phyloP scores from a whole-genome alignment of 2,888 invertebrate genomes.

The Sthenelais limicola region DNA sequence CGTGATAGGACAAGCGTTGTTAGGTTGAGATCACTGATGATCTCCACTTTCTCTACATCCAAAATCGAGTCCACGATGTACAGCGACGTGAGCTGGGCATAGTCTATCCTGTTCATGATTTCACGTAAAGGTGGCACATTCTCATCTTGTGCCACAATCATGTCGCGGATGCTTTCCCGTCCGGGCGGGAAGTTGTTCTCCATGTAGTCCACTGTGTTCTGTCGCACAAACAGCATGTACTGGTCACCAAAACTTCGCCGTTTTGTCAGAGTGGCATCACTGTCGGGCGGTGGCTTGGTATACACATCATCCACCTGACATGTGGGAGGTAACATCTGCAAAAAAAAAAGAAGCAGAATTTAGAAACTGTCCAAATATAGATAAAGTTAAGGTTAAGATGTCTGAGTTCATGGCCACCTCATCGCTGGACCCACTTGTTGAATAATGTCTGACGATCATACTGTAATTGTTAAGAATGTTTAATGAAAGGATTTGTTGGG shows the following conservation, averaged over 20 bases:
- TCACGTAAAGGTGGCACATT: constrained; percentile 51
- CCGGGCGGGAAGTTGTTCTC: constrained; percentile 52
- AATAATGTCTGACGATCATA: too few species aligned
- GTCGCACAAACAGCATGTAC: constrained; percentile 54
- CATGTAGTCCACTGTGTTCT: constrained; percentile 54
- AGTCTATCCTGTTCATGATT: constrained; percentile 51
- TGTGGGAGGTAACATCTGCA: constrained; percentile 55
- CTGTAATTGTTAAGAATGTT: too few species aligned
- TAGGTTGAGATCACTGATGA: constrained; percentile 48
- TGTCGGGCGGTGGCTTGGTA: constrained; percentile 48
- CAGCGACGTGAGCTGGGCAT: constrained; percentile 48
- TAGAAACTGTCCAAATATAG: not conserved
- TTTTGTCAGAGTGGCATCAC: constrained; percentile 52
- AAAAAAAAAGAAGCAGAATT: too few species aligned
- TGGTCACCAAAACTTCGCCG: constrained; percentile 54
- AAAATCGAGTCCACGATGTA: constrained; percentile 53
- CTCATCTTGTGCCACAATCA: constrained; percentile 54
- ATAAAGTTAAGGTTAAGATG: too few species aligned
- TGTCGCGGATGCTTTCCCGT: constrained; percentile 52
- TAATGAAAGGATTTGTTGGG: too few species aligned
- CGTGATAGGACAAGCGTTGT: constrained; percentile 53
- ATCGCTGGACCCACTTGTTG: too few species aligned
- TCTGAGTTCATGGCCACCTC: too few species aligned
- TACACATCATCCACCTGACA: constrained; percentile 53
- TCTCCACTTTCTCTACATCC: constrained; percentile 44